Evolutionary conservation across 2,113 vertebrate species (phyloP), one percentile per base, ranked within the genome.

Genomic region (Sigmodon hispidus): DNA sequence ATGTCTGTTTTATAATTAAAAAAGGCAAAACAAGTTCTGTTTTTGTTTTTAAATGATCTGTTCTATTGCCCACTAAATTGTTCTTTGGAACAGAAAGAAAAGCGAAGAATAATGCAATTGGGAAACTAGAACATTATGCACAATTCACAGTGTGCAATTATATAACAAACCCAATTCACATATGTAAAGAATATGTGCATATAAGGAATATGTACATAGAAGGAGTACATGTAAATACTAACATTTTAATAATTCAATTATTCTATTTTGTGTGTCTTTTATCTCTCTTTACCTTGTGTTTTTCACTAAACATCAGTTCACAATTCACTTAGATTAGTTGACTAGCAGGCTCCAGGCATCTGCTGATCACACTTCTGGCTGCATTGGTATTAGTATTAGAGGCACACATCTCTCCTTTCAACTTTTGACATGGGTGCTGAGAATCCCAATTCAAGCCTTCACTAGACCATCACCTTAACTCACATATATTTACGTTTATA

Each of bases 1-100:
- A 55, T 77, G 29, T 90, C 48, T 90, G 36, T 93, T 84, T 90
- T 94, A 90, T 91, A 94, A 85, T 87, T 97, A 29, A 70, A 79
- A 88, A 77, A 69, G 63, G 16, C 26, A 80, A 93, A 57, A 13
- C 4, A 79, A 16, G 1, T 43, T 79, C 95, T 95, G 87, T 21
- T 94, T 95, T 89, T 92, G 11, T 76, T 92, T 94, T 61, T 59
- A 55, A 24, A 73, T 86, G 48, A 1, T 26, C 40, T 89, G 13
- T 13, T 94, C 55, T 89, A 45, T 70, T 81, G 48, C n/a, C 52
- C 52, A 79, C 45, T 61, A 55, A 95, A 59, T 17, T 76, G 10
- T 92, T 40, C 43, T 96, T 94, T 93, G 73, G 50, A 89, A 2
- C 26, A 63, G 86, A 93, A 87, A 84, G 3, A 5, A 73, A 91